Conservation (phyloP, 2,888 invertebrate species). For the Mycalesis mineus region DNA sequence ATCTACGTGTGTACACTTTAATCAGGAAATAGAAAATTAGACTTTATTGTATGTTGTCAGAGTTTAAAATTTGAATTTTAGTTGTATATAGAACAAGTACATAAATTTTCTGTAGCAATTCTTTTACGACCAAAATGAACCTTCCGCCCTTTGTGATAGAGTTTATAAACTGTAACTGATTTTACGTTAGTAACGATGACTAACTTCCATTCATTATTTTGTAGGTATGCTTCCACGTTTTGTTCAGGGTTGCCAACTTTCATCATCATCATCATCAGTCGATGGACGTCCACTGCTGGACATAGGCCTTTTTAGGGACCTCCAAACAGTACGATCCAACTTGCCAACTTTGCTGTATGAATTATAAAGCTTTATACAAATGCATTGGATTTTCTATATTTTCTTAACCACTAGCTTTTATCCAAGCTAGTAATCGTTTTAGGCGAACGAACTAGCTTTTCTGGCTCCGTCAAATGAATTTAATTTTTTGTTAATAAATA, state of each 20-base stretch:
- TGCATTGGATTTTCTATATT: too few relatives aligned
- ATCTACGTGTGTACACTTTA: constrained; percentile 12
- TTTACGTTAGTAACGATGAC: constrained; percentile 5
- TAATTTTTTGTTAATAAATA: too few relatives aligned
- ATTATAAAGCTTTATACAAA: too few relatives aligned
- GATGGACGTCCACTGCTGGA: too few relatives aligned
- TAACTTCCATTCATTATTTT: constrained; percentile 18
- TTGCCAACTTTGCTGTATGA: too few relatives aligned
- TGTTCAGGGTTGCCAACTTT: not conserved
- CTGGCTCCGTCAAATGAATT: too few relatives aligned
- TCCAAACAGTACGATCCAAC: too few relatives aligned
- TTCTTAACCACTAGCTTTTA: too few relatives aligned
- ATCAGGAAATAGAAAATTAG: not conserved
- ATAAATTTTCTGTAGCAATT: not conserved
- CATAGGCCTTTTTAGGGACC: too few relatives aligned
- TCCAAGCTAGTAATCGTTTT: too few relatives aligned
- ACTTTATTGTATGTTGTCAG: not conserved
- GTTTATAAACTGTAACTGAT: not conserved
- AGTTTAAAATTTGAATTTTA: not conserved
- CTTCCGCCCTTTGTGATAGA: not conserved
- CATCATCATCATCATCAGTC: too few relatives aligned
- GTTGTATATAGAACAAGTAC: not conserved
- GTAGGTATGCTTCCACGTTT: not conserved
- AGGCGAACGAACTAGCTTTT: too few relatives aligned
- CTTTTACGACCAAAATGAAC: not conserved